Conservation (phyloP, 2,888 invertebrate genomes). For the Plebejus argus region DNA sequence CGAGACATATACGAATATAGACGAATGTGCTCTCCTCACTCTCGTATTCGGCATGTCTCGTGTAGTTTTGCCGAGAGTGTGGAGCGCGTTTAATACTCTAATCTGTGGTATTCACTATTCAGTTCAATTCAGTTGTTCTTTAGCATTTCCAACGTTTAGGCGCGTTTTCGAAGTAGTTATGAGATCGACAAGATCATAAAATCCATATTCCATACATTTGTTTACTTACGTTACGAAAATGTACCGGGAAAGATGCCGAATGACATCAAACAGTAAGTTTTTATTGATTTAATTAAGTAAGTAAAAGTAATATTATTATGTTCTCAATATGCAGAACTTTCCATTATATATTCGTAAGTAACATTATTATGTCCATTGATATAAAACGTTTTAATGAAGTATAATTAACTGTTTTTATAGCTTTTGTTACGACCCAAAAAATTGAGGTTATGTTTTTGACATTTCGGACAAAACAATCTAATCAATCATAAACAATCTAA, state of each 20-base stretch:
- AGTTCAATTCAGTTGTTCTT: neutral
- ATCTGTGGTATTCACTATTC: neutral
- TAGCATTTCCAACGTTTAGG: neutral
- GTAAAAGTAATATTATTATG: neutral
- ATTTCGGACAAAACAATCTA: neutral
- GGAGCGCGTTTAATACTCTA: too few species aligned
- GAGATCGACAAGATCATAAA: slow-evolving; percentile 23
- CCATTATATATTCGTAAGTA: neutral
- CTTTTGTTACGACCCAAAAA: neutral
- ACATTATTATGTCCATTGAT: neutral
- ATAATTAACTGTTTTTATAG: too few species aligned
- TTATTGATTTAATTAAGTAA: neutral
- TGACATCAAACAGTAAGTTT: slow-evolving; percentile 63
- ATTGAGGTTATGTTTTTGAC: neutral
- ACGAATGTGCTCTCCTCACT: too few species aligned
- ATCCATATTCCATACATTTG: neutral
- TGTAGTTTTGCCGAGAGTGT: too few species aligned
- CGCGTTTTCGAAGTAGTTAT: slow-evolving; percentile 16
- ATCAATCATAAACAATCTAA: too few species aligned
- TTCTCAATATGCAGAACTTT: neutral
- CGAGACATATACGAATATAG: too few species aligned
- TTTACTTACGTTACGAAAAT: slow-evolving; percentile 45
- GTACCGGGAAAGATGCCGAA: slow-evolving; percentile 63
- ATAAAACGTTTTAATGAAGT: neutral
- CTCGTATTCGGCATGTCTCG: too few species aligned